These are phyloP conservation scores for Alectoris magna DNA, from an alignment of 2,797 vertebrate genomes.

Conservation along the genomic window DNA sequence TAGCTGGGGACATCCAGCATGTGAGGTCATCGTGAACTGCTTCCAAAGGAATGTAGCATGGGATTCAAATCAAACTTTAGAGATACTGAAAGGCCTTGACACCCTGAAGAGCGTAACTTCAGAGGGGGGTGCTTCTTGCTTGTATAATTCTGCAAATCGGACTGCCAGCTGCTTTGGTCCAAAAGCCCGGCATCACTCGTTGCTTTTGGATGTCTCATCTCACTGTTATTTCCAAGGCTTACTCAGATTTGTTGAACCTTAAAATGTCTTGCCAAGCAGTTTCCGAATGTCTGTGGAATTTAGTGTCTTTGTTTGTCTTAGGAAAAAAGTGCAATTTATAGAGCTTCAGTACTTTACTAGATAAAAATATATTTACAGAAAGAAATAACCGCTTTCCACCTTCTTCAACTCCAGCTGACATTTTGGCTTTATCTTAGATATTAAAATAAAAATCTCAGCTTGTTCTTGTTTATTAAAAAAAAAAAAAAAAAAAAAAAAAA, in stretches of 20 bases:
- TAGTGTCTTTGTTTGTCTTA: slow-evolving; percentile 21
- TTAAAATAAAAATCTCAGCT: slow-evolving; percentile 43
- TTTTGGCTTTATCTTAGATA: slow-evolving; percentile 46
- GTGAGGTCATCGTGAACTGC: background rate
- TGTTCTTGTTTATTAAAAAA: slow-evolving; percentile 46
- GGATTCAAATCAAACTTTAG: background rate
- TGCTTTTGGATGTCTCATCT: background rate
- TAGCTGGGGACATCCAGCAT: background rate
- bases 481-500: background rate
- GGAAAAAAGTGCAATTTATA: slow-evolving; percentile 3
- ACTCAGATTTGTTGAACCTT: background rate
- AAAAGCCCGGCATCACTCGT: background rate
- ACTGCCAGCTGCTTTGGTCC: background rate
- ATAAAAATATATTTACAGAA: slow-evolving; percentile 40
- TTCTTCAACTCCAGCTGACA: background rate
- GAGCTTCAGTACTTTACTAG: background rate
- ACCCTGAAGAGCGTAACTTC: background rate
- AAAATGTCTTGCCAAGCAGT: background rate
- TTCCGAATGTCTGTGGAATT: background rate
- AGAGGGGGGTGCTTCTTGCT: background rate
- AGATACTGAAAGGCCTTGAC: background rate
- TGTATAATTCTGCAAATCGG: background rate
- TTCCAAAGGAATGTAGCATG: background rate
- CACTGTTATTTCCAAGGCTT: background rate
- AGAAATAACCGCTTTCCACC: background rate